Evolutionary conservation across 2,113 vertebrate species (phyloP), one percentile per base, ranked within the genome.

Genomic region (Salvator merianae): DNA sequence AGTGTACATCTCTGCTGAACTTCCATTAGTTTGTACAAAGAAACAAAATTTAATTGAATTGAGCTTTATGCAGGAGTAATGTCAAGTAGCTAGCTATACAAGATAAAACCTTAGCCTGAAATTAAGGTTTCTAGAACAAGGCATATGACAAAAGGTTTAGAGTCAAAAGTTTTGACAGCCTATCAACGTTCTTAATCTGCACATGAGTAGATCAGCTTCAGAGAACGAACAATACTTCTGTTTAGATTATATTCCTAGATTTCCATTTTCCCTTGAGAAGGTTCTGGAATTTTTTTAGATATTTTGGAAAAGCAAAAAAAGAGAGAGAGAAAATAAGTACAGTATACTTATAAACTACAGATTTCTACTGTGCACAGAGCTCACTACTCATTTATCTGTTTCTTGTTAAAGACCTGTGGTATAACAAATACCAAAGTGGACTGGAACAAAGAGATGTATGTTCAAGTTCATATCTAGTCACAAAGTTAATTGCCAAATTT

Each of bases 251-350:
- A 78, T 84, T 90, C 84, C 90, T 91, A 81, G 87, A 68, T 34
- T 85, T 68, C 85, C 90, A 84, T 84, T 91, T 91, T 86, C 82
- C 82, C 38, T 80, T 66, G 34, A 9, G 87, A 69, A 91, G 80
- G 84, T 86, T 47, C 87, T 92, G 92, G 75, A 87, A 92, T 89
- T 55, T 20, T 26, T 89, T 88, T 88, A 90, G 91, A 84, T 85
- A 88, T 72, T 90, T 84, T 74, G 53, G 84, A 70, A 90, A 84
- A 90, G 9, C 59, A 83, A 47, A 47, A 9, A 47, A 16, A 59
- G 14, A 16, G 14, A 18, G 73, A 84, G 20, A 38, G 5, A 26
- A 70, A 86, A 89, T 12, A 68, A 83, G 40, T 63, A 28, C 13
- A 83, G 69, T 53, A 72, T 69, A 88, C 71, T 53, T 82, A 59